Conservation (phyloP, 2,888 invertebrate species). For the Temnothorax unifasciatus region DNA sequence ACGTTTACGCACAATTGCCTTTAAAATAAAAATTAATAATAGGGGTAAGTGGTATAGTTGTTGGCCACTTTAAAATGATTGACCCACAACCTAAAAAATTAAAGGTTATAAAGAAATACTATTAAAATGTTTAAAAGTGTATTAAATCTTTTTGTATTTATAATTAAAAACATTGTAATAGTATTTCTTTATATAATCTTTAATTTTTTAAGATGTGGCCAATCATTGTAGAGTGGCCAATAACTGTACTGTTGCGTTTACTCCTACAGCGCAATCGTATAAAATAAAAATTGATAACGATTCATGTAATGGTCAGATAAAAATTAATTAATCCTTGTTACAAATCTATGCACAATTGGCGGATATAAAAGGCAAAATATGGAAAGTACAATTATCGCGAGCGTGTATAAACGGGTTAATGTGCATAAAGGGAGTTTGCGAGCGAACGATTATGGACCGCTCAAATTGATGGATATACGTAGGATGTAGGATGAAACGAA, state of each 20-base stretch:
- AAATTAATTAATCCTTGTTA: not conserved
- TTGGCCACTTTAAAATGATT: too few species aligned
- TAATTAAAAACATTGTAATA: too few species aligned
- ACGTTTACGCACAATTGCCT: not conserved
- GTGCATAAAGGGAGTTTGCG: constrained; percentile 38
- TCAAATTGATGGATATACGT: constrained; percentile 47
- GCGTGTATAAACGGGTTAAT: constrained; percentile 2
- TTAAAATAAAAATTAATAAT: not conserved
- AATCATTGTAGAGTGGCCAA: too few species aligned
- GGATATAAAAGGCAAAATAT: not conserved
- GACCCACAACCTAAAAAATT: too few species aligned
- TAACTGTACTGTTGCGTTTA: too few species aligned
- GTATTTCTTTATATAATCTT: too few species aligned
- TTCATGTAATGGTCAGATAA: not conserved
- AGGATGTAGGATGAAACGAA: constrained; percentile 49
- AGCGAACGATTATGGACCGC: constrained; percentile 38
- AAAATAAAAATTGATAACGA: not conserved
- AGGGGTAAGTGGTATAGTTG: too few species aligned
- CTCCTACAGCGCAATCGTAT: not conserved
- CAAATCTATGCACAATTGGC: not conserved
- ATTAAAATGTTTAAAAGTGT: too few species aligned
- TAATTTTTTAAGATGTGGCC: too few species aligned
- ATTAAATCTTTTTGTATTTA: too few species aligned
- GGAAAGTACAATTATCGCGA: constrained; percentile 13
- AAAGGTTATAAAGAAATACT: too few species aligned